Percentiles rank a stretch among this genome's conserved stretches.
These are phyloP conservation scores for Gadopsis bispinosus DNA, from an alignment of 2,797 vertebrate genomes.

Conservation along the genomic window DNA sequence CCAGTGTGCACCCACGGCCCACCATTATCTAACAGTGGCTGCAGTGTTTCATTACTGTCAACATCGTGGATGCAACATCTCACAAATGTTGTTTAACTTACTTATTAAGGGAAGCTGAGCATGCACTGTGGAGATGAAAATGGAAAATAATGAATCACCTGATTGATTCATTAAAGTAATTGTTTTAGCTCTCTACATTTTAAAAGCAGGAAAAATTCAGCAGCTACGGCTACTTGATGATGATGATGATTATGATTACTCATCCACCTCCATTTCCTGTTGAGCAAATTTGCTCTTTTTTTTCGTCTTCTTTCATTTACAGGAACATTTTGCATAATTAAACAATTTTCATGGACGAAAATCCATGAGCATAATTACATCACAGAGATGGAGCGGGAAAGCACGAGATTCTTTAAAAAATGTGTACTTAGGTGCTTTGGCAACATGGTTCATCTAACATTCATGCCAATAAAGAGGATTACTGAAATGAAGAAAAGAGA, in stretches of 20 bases:
- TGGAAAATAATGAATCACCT: background rate
- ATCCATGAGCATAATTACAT: slow-evolving; percentile 46
- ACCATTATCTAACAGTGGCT: slow-evolving; percentile 19
- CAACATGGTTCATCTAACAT: slow-evolving; percentile 38
- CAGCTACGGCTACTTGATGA: background rate
- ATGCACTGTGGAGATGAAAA: no score
- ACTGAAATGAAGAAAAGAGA: slow-evolving; percentile 32
- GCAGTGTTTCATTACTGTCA: slow-evolving; percentile 41
- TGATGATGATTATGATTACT: background rate
- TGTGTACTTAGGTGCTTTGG: slow-evolving; percentile 52
- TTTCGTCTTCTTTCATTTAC: background rate
- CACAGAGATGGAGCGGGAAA: slow-evolving; percentile 42
- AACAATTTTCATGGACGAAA: slow-evolving; percentile 36
- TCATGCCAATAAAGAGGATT: slow-evolving; percentile 48
- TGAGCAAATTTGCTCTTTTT: slow-evolving; percentile 5
- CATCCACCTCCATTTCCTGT: slow-evolving; percentile 6
- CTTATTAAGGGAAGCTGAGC: background rate
- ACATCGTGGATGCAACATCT: background rate
- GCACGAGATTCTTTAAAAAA: slow-evolving; percentile 47
- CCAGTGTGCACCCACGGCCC: slow-evolving; percentile 21
- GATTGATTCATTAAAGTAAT: background rate
- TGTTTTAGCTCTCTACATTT: background rate
- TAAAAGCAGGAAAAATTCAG: background rate
- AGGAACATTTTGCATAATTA: slow-evolving; percentile 52
- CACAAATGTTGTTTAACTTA: slow-evolving; percentile 1